Conservation (phyloP, 2,113 vertebrate species). For the Bungarus multicinctus region DNA sequence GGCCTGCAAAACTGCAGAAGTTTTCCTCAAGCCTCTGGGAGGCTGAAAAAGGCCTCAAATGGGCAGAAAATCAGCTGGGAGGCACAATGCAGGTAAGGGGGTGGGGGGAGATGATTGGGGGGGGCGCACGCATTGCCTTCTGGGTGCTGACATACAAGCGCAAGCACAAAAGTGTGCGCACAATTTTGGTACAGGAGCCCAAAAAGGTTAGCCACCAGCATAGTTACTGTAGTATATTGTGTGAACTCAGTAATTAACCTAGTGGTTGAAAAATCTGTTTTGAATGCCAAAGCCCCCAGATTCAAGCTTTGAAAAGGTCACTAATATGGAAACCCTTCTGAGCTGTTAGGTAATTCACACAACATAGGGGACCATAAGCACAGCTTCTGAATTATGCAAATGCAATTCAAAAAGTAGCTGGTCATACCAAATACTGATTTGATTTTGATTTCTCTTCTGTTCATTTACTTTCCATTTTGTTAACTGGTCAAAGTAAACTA, state of each 20-base stretch:
- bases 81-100: no score
- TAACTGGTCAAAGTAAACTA: background rate
- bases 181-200: no score
- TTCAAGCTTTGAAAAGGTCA: background rate
- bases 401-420: background rate
- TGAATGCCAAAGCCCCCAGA: background rate
- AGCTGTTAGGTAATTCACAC: background rate
- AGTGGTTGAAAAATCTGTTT: background rate
- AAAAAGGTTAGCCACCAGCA: no score
- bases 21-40: no score
- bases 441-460: background rate
- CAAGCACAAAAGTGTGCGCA: no score
- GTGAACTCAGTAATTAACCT: background rate
- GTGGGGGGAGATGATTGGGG: no score
- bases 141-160: no score
- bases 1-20: no score
- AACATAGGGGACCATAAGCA: background rate
- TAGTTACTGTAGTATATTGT: background rate
- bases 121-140: no score
- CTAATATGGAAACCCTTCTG: background rate
- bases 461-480: background rate
- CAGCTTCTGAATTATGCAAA: background rate
- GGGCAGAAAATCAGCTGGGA: no score
- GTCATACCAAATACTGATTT: background rate
- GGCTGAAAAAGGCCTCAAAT: no score